Evolutionary conservation across 1,140 invertebrate genomes (phyloP).

Genomic region (Plutomurus gul): DNA sequence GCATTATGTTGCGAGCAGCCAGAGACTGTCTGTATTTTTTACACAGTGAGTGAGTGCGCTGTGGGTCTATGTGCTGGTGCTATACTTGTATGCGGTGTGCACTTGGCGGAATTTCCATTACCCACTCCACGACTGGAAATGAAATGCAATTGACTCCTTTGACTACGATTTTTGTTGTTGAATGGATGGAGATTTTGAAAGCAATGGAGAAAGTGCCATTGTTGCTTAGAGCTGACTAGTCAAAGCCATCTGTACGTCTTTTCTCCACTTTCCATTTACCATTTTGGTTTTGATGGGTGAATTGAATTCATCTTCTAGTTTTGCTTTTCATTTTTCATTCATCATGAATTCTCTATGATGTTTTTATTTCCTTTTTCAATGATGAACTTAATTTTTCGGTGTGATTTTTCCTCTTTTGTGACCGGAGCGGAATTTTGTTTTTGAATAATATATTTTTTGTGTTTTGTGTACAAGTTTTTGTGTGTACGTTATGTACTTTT

Average conservation of each 20-base stretch:
- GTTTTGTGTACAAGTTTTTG: constrained; percentile 5
- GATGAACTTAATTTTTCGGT: constrained; percentile 11
- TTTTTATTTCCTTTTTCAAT: neutral
- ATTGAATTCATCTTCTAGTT: too few relatives aligned
- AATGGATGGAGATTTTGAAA: constrained; percentile 27
- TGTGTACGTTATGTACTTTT: neutral
- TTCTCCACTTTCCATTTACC: neutral
- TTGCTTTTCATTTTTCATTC: neutral
- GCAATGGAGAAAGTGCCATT: constrained; percentile 18
- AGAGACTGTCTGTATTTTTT: too few relatives aligned
- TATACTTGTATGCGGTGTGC: neutral
- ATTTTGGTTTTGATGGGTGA: neutral
- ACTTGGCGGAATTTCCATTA: constrained; percentile 15
- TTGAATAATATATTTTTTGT: neutral
- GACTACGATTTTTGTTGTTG: constrained; percentile 14
- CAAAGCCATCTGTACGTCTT: constrained; percentile 8
- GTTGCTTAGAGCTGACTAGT: constrained; percentile 24
- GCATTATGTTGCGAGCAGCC: too few relatives aligned
- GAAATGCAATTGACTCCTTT: neutral
- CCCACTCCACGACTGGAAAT: neutral
- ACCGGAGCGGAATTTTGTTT: neutral
- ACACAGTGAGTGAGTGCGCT: too few relatives aligned
- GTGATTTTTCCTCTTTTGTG: neutral
- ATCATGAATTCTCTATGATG: neutral
- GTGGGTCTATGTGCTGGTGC: neutral